A percentile compares a stretch with the other conserved stretches of the same genome.
These are phyloP conservation scores for Bujurquina vittata DNA, from an alignment of 2,113 vertebrate species.

Conservation along the genomic window DNA sequence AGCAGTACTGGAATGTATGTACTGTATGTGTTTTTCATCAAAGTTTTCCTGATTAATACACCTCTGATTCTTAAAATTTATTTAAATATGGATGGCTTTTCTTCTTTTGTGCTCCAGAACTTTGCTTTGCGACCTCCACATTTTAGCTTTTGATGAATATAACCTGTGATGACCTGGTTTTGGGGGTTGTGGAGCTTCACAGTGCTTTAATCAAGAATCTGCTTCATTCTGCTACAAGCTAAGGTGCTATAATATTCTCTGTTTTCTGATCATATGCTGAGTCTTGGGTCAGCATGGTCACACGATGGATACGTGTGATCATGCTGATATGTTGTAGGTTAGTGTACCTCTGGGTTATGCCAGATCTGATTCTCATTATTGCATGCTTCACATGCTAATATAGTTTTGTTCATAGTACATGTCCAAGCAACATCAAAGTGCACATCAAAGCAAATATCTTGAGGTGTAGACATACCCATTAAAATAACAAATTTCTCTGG, in stretches of 20 bases:
- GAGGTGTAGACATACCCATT: neutral
- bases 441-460: neutral
- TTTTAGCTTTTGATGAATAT: slow-evolving; percentile 10
- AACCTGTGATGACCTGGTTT: slow-evolving; percentile 30
- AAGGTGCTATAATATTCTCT: neutral
- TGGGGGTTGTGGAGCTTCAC: neutral
- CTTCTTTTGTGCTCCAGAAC: neutral
- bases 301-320: neutral
- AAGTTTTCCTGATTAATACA: neutral
- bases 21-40: neutral
- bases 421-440: slow-evolving; percentile 6
- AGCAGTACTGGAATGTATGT: neutral
- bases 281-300: neutral
- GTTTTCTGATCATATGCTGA: neutral
- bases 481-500: neutral
- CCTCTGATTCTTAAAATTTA: neutral
- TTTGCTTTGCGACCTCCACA: neutral
- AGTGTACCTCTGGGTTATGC: neutral
- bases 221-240: neutral
- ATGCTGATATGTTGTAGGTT: neutral
- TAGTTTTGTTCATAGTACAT: neutral
- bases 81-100: neutral
- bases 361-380: neutral
- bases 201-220: slow-evolving; percentile 13
- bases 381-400: neutral